A percentile compares a stretch with the other conserved stretches of the same genome.
phyloP scores from a whole-genome alignment of 92 coral and sea anemone species.

The Parazoanthus darwini region DNA sequence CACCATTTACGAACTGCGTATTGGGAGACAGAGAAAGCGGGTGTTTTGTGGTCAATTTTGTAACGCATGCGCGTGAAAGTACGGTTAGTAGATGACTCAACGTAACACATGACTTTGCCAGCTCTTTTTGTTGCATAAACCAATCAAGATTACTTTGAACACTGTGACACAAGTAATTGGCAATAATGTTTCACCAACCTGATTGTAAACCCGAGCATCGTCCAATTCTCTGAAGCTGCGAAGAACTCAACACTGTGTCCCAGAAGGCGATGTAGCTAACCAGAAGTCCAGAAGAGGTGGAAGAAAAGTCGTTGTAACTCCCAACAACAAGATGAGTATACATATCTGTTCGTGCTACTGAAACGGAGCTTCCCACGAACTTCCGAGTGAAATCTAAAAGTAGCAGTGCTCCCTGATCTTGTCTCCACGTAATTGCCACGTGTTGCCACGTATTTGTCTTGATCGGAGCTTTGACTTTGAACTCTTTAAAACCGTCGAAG shows the following conservation, averaged over 20 bases:
- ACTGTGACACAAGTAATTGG: not conserved
- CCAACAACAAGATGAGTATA: slow-evolving; percentile 1
- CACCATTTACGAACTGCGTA: no score
- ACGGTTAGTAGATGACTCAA: no score
- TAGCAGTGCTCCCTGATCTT: not conserved
- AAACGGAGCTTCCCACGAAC: not conserved
- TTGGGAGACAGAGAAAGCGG: no score
- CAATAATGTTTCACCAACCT: not conserved
- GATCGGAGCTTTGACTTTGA: not conserved
- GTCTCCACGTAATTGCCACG: slow-evolving; percentile 20
- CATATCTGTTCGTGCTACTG: not conserved
- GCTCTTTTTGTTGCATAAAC: no score
- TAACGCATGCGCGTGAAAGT: no score
- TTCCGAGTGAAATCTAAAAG: slow-evolving; percentile 36
- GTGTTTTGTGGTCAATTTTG: no score
- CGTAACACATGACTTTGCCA: no score
- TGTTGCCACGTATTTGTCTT: slow-evolving; percentile 18
- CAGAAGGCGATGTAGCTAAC: slow-evolving; percentile 15
- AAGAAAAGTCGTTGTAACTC: slow-evolving; percentile 18
- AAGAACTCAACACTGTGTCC: slow-evolving; percentile 16
- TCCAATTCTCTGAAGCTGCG: slow-evolving; percentile 30
- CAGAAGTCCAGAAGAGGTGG: slow-evolving; percentile 12
- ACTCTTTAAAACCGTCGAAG: not conserved
- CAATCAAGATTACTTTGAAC: not conserved
- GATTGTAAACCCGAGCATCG: slow-evolving; percentile 19